Evolutionary conservation across 2,888 invertebrate species (phyloP).

Genomic region (Apodemia hepburni): DNA sequence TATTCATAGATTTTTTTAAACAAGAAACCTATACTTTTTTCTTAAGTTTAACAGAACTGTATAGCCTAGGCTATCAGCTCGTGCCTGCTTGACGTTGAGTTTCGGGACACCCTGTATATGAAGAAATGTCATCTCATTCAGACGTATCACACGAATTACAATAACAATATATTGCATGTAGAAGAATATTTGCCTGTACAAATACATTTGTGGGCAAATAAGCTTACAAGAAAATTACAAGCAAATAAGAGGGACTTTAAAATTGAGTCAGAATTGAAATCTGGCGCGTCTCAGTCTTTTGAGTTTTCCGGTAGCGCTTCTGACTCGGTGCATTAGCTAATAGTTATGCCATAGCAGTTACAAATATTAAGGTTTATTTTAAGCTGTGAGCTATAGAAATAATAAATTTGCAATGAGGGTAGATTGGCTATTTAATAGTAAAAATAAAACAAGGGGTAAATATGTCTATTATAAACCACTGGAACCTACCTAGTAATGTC

Average conservation of each 20-base stretch:
- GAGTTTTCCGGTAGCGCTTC: conserved; percentile 1
- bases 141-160: no score
- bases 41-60: no score
- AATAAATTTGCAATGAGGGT: background rate
- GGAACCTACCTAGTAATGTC: conserved; percentile 65
- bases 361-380: background rate
- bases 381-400: conserved; percentile 1
- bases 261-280: background rate
- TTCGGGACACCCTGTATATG: no score
- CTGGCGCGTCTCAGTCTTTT: background rate
- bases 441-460: conserved; percentile 1
- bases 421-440: background rate
- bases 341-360: background rate
- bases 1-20: no score
- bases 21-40: no score
- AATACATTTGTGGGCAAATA: background rate
- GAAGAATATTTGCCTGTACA: no score
- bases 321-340: background rate
- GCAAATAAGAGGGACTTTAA: background rate
- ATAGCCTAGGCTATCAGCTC: no score
- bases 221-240: background rate
- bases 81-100: no score
- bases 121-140: no score
- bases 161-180: no score
- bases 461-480: background rate